A percentile compares a stretch with the other conserved stretches of the same genome.
These are phyloP conservation scores for Sinocyclocheilus grahami DNA, from an alignment of 2,113 vertebrate genomes.

Conservation along the genomic window DNA sequence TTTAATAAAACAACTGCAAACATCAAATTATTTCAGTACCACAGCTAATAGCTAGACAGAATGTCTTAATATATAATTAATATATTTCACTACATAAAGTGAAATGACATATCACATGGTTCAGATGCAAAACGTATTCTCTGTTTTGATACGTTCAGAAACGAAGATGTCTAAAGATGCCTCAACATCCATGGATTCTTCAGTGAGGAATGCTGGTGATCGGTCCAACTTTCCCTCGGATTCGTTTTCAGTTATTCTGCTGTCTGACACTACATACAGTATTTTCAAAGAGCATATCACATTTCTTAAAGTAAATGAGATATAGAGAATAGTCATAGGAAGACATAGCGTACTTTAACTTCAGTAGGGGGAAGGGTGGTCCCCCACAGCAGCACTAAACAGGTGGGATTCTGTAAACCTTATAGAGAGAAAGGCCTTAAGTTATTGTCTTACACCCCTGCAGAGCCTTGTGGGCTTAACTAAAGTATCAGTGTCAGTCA, in stretches of 20 bases:
- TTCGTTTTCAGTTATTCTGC: background rate
- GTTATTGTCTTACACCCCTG: conserved; percentile 77
- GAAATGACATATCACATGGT: background rate
- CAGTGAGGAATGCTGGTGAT: conserved; percentile 37
- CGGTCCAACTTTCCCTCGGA: background rate
- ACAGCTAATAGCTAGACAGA: background rate
- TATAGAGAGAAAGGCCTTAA: conserved; percentile 72
- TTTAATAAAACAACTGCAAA: conserved; percentile 54
- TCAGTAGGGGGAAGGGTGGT: conserved; percentile 50
- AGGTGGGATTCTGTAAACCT: conserved; percentile 69
- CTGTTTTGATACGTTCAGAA: background rate
- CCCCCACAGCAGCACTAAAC: conserved; percentile 65
- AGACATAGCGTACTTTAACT: conserved; percentile 51
- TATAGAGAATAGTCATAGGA: conserved; percentile 16
- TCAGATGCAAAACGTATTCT: background rate
- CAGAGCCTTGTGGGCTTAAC: conserved; percentile 68
- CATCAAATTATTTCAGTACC: conserved; percentile 34
- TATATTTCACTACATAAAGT: background rate
- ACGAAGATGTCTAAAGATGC: background rate
- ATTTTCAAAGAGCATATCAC: background rate
- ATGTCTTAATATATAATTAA: background rate
- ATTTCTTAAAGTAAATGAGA: conserved; percentile 19
- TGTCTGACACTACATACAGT: background rate
- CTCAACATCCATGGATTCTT: background rate
- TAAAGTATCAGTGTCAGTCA: conserved; percentile 75